Conservation (phyloP, 2,888 invertebrate species). For the Drosophila algonquin region DNA sequence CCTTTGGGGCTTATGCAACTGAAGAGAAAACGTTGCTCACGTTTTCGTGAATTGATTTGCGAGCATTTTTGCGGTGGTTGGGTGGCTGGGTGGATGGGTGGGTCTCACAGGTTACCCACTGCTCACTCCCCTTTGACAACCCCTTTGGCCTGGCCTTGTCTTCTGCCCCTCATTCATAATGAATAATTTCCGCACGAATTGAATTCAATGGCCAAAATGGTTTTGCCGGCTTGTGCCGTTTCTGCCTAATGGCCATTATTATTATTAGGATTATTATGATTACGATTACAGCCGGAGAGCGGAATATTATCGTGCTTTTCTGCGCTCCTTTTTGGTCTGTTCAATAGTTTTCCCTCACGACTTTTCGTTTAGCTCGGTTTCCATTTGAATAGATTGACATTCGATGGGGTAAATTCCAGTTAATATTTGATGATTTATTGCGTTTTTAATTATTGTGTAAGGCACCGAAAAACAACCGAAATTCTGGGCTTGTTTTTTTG, state of each 20-base stretch:
- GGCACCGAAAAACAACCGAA: constrained; percentile 10
- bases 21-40: constrained; percentile 34
- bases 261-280: constrained; percentile 63
- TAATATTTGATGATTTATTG: constrained; percentile 65
- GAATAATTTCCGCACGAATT: constrained; percentile 77
- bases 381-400: constrained; percentile 45
- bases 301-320: constrained; percentile 41
- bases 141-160: constrained; percentile 34
- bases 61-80: constrained; percentile 46
- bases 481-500: constrained; percentile 6
- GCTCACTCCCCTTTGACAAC: background rate
- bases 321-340: constrained; percentile 6
- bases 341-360: constrained; percentile 41
- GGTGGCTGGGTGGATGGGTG: background rate
- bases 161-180: constrained; percentile 62
- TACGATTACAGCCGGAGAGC: constrained; percentile 54
- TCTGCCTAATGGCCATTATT: constrained; percentile 75
- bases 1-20: constrained; percentile 33
- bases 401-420: constrained; percentile 35
- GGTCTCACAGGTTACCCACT: constrained; percentile 23
- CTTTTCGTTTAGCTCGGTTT: constrained; percentile 22
- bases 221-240: constrained; percentile 63
- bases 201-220: constrained; percentile 71
- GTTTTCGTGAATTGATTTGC: constrained; percentile 70
- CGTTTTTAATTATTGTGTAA: constrained; percentile 61